Evolutionary conservation across 2,888 invertebrate species (phyloP).

Genomic region (Dioctria rufipes): DNA sequence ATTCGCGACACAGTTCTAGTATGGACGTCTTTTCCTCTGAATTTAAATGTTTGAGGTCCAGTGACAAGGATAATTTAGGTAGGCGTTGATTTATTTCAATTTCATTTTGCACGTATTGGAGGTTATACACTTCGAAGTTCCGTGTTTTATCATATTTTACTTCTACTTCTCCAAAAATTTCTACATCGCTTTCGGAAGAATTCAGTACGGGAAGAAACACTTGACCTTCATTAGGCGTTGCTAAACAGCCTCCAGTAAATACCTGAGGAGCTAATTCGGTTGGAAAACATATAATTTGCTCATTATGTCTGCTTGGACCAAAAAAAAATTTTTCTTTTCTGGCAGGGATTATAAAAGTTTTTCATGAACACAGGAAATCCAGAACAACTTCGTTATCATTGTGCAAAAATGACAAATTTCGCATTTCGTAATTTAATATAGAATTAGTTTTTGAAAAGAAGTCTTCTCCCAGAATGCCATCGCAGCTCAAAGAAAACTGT

Average conservation of each 20-base stretch:
- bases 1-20: too few relatives aligned
- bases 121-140: neutral
- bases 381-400: neutral
- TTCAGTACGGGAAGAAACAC: neutral
- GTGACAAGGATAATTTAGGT: neutral
- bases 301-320: neutral
- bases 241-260: slow-evolving; percentile 5
- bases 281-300: neutral
- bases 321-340: neutral
- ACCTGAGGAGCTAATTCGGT: neutral
- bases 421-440: neutral
- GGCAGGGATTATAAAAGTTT: neutral
- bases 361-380: neutral
- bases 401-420: neutral
- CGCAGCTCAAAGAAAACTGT: neutral
- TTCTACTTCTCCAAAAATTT: neutral
- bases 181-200: neutral
- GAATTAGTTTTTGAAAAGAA: slow-evolving; percentile 1
- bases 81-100: neutral
- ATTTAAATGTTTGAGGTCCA: neutral
- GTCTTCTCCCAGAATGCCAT: neutral
- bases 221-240: neutral
- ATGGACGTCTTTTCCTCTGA: too few relatives aligned
- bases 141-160: neutral
- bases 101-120: neutral